These are phyloP conservation scores for Perccottus glenii DNA, from an alignment of 2,113 vertebrate genomes.

Conservation along the genomic window DNA sequence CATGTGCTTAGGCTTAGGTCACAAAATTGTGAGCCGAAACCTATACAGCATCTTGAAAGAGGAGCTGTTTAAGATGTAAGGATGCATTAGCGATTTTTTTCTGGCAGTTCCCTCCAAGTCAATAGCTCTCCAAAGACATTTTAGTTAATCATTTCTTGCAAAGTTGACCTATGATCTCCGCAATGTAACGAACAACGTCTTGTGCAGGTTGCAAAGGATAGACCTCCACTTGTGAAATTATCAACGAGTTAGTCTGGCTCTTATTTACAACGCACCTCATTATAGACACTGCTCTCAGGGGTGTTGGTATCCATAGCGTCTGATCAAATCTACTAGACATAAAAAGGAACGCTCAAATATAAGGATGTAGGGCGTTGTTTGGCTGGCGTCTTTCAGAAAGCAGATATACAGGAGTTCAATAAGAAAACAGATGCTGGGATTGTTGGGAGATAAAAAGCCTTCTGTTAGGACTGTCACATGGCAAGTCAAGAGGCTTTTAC, in stretches of 20 bases:
- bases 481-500: slow-evolving; percentile 31
- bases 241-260: slow-evolving; percentile 45
- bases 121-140: slow-evolving; percentile 61
- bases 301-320: not conserved
- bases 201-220: slow-evolving; percentile 17
- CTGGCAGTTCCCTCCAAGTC: slow-evolving; percentile 57
- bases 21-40: slow-evolving; percentile 46
- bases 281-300: no score
- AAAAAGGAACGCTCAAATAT: not conserved
- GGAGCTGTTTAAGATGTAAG: slow-evolving; percentile 58
- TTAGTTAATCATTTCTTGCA: slow-evolving; percentile 63
- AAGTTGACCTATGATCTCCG: slow-evolving; percentile 50
- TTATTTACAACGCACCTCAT: not conserved
- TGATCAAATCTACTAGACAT: not conserved
- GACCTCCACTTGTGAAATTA: slow-evolving; percentile 50
- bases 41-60: slow-evolving; percentile 51
- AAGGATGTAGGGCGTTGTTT: slow-evolving; percentile 15
- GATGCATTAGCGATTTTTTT: slow-evolving; percentile 56
- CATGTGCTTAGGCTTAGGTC: slow-evolving; percentile 56
- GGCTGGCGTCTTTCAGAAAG: not conserved
- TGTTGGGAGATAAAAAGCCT: slow-evolving; percentile 49
- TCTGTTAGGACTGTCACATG: slow-evolving; percentile 44
- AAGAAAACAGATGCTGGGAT: slow-evolving; percentile 64
- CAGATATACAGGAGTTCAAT: slow-evolving; percentile 19
- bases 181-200: slow-evolving; percentile 31